Evolutionary conservation across 2,113 vertebrate species (phyloP).

Genomic region (Dascyllus trimaculatus): DNA sequence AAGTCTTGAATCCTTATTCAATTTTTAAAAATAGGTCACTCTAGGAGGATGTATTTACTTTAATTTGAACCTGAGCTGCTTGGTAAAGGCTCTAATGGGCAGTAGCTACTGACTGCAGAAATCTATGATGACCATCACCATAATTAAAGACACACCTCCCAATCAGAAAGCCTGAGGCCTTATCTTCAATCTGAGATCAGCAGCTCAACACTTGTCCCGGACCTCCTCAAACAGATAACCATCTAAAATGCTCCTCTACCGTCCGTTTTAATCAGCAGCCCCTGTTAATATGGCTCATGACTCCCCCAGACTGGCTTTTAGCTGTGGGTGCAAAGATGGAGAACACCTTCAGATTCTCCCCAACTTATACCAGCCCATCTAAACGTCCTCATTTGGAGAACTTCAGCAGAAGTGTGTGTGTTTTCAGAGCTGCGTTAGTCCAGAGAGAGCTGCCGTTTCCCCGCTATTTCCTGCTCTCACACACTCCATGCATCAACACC

Average conservation of each 20-base stretch:
- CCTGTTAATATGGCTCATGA: conserved; percentile 74
- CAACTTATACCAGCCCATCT: conserved; percentile 2
- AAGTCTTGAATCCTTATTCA: too few species aligned
- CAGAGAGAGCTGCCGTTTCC: conserved; percentile 15
- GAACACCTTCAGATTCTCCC: not conserved
- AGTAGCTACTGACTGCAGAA: conserved; percentile 12
- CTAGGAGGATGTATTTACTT: too few species aligned
- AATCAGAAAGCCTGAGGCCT: conserved; percentile 36
- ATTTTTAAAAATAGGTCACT: too few species aligned
- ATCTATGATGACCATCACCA: not conserved
- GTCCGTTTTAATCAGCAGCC: conserved; percentile 65
- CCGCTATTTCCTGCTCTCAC: conserved; percentile 25
- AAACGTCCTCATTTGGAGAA: conserved; percentile 4
- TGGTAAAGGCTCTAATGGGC: not conserved
- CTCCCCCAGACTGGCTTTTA: conserved; percentile 42
- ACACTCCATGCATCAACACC: conserved; percentile 21
- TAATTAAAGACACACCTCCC: conserved; percentile 3
- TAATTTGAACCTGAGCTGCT: too few species aligned
- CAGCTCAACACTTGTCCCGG: conserved; percentile 17
- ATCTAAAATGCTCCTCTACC: conserved; percentile 64
- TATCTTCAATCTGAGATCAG: conserved; percentile 52
- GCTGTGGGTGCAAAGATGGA: not conserved
- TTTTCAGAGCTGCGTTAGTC: not conserved
- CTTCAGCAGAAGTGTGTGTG: not conserved
- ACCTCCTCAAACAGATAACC: conserved; percentile 51